Base-by-base conservation (phyloP, 1,140 invertebrate genomes). In the Drosophila kanapiae region DNA sequence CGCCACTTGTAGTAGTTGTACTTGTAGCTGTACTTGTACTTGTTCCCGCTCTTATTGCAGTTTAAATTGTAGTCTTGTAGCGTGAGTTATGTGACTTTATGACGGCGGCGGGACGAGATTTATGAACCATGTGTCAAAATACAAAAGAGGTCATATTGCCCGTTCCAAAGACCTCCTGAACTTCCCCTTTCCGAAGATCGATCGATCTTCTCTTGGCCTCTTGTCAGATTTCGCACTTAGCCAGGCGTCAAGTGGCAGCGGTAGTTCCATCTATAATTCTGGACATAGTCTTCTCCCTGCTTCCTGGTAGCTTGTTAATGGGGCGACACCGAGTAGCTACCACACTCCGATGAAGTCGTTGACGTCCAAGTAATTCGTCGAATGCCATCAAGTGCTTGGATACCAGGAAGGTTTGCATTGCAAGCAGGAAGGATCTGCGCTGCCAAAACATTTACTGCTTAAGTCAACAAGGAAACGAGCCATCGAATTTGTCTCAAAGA, bases 81-180 rank as follows among this genome's bases (percentile, higher is more conserved):
- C 37, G 47, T 83, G 81, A 84, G 47, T 84, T 88, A 88, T 90
- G 69, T 81, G 85, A 78, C 71, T 82, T 86, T 86, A 79, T 86
- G 83, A 82, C 59, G 83, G 65, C 80, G 81, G 65, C 72, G 62
- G 72, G 67, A 23, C 75, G 57, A 82, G 85, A 90, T 90, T 90
- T 90, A 90, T 90, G 85, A 58, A 49, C 70, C 81, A 80, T 90
- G 78, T 90, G 85, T 91, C 86, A 90, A 85, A 90, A 90, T 90
- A 90, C 61, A 79, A 85, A 72, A 61, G 67, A 61, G 63, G 13
- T 56, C 75, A 48, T 82, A 51, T 84, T 84, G 38, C 79, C 10
- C 13, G 9, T 5, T 40, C 38, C 14, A 13, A 10, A 37, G 10
- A 42, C 13, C 53, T 42, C 11, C 45, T 14, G 53, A 56, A 38